phyloP scores from a whole-genome alignment of 2,888 invertebrate genomes.

The Uropetala carovei region DNA sequence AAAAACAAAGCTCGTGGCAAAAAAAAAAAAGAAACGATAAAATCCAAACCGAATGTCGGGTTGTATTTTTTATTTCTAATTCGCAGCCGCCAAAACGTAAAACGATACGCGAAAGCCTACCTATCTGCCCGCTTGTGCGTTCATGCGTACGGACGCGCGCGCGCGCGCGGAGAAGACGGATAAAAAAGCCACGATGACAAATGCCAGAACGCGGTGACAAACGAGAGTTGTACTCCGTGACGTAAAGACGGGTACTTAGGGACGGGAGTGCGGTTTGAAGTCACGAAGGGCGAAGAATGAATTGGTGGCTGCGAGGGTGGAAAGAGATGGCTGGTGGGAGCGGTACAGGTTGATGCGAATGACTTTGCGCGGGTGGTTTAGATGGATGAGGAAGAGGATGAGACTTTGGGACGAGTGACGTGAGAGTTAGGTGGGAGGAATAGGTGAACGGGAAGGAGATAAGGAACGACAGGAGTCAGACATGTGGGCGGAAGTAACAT shows the following conservation, averaged over 20 bases:
- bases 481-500: no score
- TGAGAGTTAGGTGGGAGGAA: background rate
- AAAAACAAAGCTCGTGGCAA: no score
- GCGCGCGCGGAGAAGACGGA: no score
- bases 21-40: no score
- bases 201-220: background rate
- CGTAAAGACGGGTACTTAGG: background rate
- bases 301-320: background rate
- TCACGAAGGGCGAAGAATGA: background rate
- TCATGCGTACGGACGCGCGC: no score
- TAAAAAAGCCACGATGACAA: no score
- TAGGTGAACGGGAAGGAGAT: background rate
- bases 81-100: no score
- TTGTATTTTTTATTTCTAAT: no score
- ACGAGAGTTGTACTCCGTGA: background rate
- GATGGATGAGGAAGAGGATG: background rate
- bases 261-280: background rate
- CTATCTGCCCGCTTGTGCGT: no score
- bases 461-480: no score
- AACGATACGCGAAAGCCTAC: no score
- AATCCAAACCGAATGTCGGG: no score
- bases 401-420: background rate
- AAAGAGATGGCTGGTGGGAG: background rate
- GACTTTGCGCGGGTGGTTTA: background rate
- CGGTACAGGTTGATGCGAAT: background rate